Percentiles rank a stretch among this genome's conserved stretches.
Conservation (phyloP, 2,888 invertebrate species). For the Drosophila bunnanda region DNA sequence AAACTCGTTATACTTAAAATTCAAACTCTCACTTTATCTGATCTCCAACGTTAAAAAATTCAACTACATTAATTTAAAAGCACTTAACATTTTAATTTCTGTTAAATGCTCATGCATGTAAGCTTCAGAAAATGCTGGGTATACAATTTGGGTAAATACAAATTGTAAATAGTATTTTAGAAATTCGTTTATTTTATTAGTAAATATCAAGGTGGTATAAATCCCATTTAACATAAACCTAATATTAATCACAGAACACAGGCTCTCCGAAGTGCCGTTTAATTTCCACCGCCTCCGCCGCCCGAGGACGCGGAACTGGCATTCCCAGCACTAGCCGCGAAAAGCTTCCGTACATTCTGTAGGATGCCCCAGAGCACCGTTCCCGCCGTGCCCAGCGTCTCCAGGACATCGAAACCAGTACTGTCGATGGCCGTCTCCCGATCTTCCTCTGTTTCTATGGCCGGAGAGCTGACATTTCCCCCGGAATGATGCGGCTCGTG, state of each 20-base stretch:
- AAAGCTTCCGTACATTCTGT: conserved; percentile 78
- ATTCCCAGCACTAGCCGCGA: conserved; percentile 81
- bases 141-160: background rate
- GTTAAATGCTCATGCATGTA: too few species aligned
- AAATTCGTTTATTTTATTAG: conserved; percentile 34
- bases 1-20: background rate
- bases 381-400: conserved; percentile 79
- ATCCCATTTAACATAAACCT: conserved; percentile 27
- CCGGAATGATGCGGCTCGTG: conserved; percentile 53
- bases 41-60: background rate
- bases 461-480: conserved; percentile 63
- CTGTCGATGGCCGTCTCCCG: conserved; percentile 82
- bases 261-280: conserved; percentile 7
- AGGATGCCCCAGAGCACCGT: conserved; percentile 78
- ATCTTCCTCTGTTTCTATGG: conserved; percentile 82
- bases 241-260: conserved; percentile 73
- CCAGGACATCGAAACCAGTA: conserved; percentile 78
- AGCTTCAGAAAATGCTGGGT: too few species aligned
- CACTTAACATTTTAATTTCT: too few species aligned
- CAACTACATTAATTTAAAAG: too few species aligned
- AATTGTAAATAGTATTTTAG: background rate
- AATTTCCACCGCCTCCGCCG: conserved; percentile 56
- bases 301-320: conserved; percentile 76
- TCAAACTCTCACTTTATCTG: background rate
- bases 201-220: conserved; percentile 19